Evolutionary conservation across 1,140 invertebrate genomes (phyloP), one percentile per base, ranked within the genome.

Genomic region (Neodiprion virginianus): DNA sequence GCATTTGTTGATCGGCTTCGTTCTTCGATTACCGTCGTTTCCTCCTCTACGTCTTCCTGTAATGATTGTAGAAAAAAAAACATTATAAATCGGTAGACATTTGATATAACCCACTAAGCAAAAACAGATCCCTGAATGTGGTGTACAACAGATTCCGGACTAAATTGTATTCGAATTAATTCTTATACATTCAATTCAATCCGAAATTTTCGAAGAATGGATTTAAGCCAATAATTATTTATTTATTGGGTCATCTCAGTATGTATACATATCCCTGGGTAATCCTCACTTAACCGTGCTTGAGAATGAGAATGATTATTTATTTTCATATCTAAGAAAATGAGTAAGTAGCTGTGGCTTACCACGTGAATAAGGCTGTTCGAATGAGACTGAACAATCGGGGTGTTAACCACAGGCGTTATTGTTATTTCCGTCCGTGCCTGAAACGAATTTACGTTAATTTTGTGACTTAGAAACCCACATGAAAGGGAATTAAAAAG

Each of bases 21-120:
- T 79, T 94, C 93, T 82, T 94, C 93, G 67, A 93, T 92, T 14
- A 93, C 90, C 7, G 93, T 86, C 77, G 85, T 85, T 71, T 92
- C 92, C 69, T 92, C 90, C 77, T 92, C 88, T 49, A 89, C 89
- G 73, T 92, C 91, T 72, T 92, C 90, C 90, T 92, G 74, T 0
- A 78, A 80, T 72, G 70, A 77, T 72, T 67, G 76, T 71, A 73
- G 72, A 61, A 74, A 75, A 67, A 77, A 48, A 53, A 73, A 70
- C 66, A 17, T 69, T 10, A 65, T 74, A 50, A 65, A n/a, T 5
- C 61, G 14, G 28, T 69, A 69, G 3, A 17, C 48, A 72, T 61
- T 70, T 23, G 12, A 67, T 50, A 66, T 75, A 49, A 7, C 4
- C 70, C 75, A 21, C 48, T 47, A 53, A 49, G 75, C 71, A 74